A percentile compares a stretch with the other conserved stretches of the same genome.
phyloP scores from a whole-genome alignment of 2,888 invertebrate genomes.

The Erebia palarica region DNA sequence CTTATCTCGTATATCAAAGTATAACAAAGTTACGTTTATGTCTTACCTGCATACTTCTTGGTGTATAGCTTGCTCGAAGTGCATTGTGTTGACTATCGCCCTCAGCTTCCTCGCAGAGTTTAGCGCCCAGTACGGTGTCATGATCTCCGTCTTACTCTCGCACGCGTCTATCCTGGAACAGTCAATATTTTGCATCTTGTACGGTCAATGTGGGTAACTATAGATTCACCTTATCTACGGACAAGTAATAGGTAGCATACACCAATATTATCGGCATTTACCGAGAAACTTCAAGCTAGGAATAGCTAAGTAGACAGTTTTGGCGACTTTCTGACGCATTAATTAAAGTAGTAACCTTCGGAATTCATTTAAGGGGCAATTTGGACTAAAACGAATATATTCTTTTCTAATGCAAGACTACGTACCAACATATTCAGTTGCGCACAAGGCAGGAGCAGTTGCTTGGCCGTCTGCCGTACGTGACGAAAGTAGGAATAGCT shows the following conservation, averaged over 20 bases:
- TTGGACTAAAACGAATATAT: too few species aligned
- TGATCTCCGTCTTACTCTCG: constrained; percentile 95
- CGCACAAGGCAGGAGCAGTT: too few species aligned
- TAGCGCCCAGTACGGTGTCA: constrained; percentile 96
- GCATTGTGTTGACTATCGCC: constrained; percentile 96
- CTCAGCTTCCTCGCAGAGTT: constrained; percentile 95
- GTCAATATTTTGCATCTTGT: constrained; percentile 12
- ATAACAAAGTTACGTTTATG: too few species aligned
- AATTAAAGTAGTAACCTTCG: constrained; percentile 52
- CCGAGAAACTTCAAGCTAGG: too few species aligned
- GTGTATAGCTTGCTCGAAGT: constrained; percentile 97
- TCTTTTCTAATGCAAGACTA: too few species aligned
- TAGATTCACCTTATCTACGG: too few species aligned
- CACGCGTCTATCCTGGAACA: constrained; percentile 90
- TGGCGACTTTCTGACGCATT: constrained; percentile 52
- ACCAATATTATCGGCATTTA: too few species aligned
- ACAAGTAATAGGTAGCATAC: too few species aligned
- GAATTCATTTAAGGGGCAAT: constrained; percentile 3
- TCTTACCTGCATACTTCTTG: constrained; percentile 95
- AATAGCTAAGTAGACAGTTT: too few species aligned
- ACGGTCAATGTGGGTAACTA: too few species aligned
- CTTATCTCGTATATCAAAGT: too few species aligned
- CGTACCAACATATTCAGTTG: too few species aligned
- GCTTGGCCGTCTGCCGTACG: constrained; percentile 53
- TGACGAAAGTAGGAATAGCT: constrained; percentile 58